These are phyloP conservation scores for Margaritifera margaritifera DNA, from an alignment of 2,888 invertebrate species.

Conservation along the genomic window DNA sequence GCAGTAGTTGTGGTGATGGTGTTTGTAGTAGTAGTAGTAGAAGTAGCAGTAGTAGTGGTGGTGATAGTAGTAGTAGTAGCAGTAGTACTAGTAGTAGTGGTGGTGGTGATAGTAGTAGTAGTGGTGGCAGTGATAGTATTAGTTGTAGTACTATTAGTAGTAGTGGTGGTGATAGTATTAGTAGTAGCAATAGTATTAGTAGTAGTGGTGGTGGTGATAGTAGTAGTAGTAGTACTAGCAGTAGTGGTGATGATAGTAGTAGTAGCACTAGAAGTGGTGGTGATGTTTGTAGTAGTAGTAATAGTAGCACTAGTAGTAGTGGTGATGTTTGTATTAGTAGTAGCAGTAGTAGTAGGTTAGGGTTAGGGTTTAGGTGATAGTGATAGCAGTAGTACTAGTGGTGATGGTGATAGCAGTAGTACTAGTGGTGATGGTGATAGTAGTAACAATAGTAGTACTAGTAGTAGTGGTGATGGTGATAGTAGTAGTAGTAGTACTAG, in stretches of 20 bases:
- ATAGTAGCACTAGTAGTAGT: background rate
- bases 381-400: background rate
- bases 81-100: constrained; percentile 7
- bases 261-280: background rate
- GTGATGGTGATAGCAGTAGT: background rate
- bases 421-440: background rate
- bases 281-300: background rate
- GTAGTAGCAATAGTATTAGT: background rate
- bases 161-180: background rate
- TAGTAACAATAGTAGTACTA: background rate
- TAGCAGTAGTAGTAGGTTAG: background rate
- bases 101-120: constrained; percentile 6
- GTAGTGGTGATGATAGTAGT: constrained; percentile 1
- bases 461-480: background rate
- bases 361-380: background rate
- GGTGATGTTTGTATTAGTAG: background rate
- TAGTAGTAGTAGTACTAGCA: constrained; percentile 7
- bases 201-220: constrained; percentile 7
- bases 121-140: constrained; percentile 9
- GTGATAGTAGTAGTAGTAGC: background rate
- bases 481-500: constrained; percentile 1
- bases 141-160: constrained; percentile 5
- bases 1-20: background rate
- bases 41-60: constrained; percentile 9
- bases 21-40: constrained; percentile 9